Conservation (phyloP, 2,113 vertebrate genomes). For the Motacilla alba region DNA sequence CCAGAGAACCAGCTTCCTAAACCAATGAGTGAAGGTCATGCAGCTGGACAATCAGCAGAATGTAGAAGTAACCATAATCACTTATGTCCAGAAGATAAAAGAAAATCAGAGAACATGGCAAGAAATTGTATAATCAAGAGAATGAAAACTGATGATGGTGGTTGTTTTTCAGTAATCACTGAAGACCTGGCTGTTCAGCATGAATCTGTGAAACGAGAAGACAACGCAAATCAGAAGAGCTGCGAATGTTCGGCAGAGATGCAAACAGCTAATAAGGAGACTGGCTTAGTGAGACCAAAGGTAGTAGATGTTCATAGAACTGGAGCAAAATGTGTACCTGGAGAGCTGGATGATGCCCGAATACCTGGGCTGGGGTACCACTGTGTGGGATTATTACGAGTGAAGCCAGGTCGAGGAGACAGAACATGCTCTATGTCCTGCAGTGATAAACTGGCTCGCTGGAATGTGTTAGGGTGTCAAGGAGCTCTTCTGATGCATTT, state of each 20-base stretch:
- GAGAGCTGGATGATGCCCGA: slow-evolving; percentile 72
- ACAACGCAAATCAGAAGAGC: background rate
- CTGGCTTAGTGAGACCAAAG: background rate
- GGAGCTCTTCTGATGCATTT: slow-evolving; percentile 92
- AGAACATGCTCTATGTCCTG: slow-evolving; percentile 90
- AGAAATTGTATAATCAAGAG: slow-evolving; percentile 42
- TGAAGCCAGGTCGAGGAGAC: slow-evolving; percentile 92
- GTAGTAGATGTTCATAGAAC: slow-evolving; percentile 84
- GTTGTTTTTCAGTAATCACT: background rate
- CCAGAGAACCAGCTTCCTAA: slow-evolving; percentile 70
- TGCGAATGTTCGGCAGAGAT: background rate
- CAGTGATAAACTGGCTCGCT: slow-evolving; percentile 90
- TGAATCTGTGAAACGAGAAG: background rate
- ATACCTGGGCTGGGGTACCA: slow-evolving; percentile 81
- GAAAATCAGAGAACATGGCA: background rate
- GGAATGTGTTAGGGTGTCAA: slow-evolving; percentile 89
- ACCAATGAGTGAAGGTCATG: background rate
- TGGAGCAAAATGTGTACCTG: slow-evolving; percentile 89
- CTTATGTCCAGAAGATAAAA: slow-evolving; percentile 38
- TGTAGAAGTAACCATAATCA: background rate
- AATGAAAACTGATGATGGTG: background rate
- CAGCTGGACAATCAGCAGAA: slow-evolving; percentile 5
- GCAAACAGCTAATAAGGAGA: background rate
- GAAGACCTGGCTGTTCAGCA: background rate
- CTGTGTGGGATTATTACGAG: slow-evolving; percentile 78